A percentile compares a stretch with the other conserved stretches of the same genome.
phyloP scores from a whole-genome alignment of 2,113 vertebrate species.

The Machaerirhynchus nigripectus region DNA sequence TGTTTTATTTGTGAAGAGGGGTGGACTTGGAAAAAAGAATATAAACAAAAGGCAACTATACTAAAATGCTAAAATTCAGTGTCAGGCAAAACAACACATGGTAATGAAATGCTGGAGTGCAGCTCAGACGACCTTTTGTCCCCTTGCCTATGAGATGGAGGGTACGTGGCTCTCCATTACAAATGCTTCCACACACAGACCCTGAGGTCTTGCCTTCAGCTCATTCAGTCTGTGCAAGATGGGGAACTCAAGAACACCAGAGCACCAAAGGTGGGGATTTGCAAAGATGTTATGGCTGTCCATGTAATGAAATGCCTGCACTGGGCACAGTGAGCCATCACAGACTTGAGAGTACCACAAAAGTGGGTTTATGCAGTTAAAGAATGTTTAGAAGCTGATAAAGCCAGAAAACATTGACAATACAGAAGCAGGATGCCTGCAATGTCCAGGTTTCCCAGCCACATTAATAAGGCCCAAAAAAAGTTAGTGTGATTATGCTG shows the following conservation, averaged over 20 bases:
- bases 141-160: background rate
- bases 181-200: background rate
- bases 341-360: background rate
- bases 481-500: background rate
- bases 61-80: background rate
- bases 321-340: fast-evolving
- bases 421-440: background rate
- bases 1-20: background rate
- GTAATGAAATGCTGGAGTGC: background rate
- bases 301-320: background rate
- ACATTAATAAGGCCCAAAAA: background rate
- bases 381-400: background rate
- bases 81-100: background rate
- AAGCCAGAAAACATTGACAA: background rate
- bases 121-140: background rate
- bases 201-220: background rate
- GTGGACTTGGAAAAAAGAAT: background rate
- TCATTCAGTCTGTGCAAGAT: background rate
- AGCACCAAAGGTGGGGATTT: background rate
- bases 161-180: background rate
- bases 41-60: background rate
- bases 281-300: background rate
- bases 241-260: background rate
- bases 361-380: background rate
- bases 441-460: background rate